These are phyloP conservation scores for Micromussa lordhowensis DNA, from an alignment of 92 coral and sea anemone genomes.

Conservation along the genomic window DNA sequence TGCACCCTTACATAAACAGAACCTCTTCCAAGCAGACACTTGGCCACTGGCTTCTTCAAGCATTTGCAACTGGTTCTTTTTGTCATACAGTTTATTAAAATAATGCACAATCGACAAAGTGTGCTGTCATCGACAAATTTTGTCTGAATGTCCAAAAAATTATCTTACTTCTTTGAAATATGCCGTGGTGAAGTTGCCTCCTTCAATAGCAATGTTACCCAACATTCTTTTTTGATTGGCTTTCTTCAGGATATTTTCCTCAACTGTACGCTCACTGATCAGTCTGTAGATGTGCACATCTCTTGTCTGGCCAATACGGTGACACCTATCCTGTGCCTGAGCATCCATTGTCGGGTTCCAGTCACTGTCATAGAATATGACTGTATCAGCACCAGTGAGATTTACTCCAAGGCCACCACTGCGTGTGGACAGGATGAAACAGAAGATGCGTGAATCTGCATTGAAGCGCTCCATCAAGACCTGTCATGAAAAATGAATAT, in stretches of 20 bases:
- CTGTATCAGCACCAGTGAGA: conserved; percentile 98
- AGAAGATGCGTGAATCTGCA: conserved; percentile 93
- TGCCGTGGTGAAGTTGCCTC: conserved; percentile 98
- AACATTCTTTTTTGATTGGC: conserved; percentile 96
- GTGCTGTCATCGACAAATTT: neutral
- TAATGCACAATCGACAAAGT: neutral
- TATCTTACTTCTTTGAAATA: conserved; percentile 87
- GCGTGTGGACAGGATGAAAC: conserved; percentile 96
- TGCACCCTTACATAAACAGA: neutral
- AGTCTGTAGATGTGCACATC: conserved; percentile 98
- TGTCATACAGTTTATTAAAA: too few relatives aligned
- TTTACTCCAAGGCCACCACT: conserved; percentile 99
- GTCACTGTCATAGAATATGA: conserved; percentile 96
- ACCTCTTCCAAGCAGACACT: neutral
- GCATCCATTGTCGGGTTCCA: conserved; percentile 99
- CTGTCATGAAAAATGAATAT: conserved; percentile 47
- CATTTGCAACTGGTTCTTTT: too few relatives aligned
- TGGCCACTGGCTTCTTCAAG: too few relatives aligned
- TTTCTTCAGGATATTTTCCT: conserved; percentile 94
- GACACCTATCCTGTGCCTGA: conserved; percentile 98
- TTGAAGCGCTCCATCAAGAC: conserved; percentile 97
- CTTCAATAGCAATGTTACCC: conserved; percentile 97
- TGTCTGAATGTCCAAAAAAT: neutral
- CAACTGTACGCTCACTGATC: conserved; percentile 94
- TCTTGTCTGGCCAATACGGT: conserved; percentile 98